phyloP scores from a whole-genome alignment of 1,140 invertebrate species.

The Trichonephila clavipes region DNA sequence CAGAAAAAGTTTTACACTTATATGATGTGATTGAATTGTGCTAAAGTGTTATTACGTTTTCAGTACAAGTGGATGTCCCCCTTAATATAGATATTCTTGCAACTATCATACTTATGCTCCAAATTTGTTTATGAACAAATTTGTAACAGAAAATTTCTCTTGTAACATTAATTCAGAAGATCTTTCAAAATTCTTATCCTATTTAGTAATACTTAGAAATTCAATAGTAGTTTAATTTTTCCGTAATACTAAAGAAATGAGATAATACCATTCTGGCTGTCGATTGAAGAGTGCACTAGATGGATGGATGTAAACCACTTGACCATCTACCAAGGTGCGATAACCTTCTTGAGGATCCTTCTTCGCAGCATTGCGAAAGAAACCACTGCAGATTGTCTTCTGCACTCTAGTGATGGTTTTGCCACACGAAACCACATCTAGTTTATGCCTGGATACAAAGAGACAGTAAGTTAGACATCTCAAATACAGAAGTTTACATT shows the following conservation, averaged over 20 bases:
- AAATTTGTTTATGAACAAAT: too few relatives aligned
- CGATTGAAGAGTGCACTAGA: constrained; percentile 98
- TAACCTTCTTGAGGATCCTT: constrained; percentile 99
- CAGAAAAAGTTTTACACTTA: too few relatives aligned
- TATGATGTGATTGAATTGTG: too few relatives aligned
- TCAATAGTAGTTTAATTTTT: too few relatives aligned
- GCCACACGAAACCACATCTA: constrained; percentile 97
- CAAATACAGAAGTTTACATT: not conserved
- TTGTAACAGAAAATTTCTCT: too few relatives aligned
- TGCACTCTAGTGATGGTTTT: constrained; percentile 97
- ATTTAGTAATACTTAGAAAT: too few relatives aligned
- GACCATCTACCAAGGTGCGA: constrained; percentile 97
- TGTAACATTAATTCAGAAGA: too few relatives aligned
- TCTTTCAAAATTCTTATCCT: too few relatives aligned
- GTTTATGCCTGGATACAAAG: constrained; percentile 88
- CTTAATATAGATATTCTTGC: too few relatives aligned
- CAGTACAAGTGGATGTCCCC: too few relatives aligned
- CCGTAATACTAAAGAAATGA: not conserved
- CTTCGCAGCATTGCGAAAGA: constrained; percentile 99
- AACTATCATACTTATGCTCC: too few relatives aligned
- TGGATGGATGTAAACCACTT: constrained; percentile 99
- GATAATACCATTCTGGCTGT: constrained; percentile 95
- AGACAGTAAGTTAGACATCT: not conserved
- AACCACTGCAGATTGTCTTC: constrained; percentile 99
- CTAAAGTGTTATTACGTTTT: too few relatives aligned